phyloP scores from a whole-genome alignment of 2,888 invertebrate species.

The Aricia artaxerxes region DNA sequence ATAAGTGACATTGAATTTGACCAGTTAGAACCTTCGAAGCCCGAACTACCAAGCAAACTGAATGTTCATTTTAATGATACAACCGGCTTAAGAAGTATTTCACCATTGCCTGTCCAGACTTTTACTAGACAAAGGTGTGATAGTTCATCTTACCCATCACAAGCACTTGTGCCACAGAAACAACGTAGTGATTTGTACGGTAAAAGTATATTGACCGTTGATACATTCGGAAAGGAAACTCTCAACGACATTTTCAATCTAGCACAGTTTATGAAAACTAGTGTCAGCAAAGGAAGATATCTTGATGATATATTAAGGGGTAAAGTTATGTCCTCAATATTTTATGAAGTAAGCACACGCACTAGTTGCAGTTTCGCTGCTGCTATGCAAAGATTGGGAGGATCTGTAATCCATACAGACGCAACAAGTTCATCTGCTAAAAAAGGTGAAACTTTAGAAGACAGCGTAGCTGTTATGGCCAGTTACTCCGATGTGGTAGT shows the following conservation, averaged over 20 bases:
- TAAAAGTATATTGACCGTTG: slow-evolving; percentile 91
- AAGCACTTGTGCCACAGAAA: slow-evolving; percentile 66
- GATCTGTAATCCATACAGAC: slow-evolving; percentile 94
- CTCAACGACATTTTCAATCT: slow-evolving; percentile 96
- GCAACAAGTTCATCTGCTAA: slow-evolving; percentile 94
- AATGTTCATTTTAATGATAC: slow-evolving; percentile 83
- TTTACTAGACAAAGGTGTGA: slow-evolving; percentile 77
- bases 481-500: slow-evolving; percentile 97
- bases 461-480: slow-evolving; percentile 92
- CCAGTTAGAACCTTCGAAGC: slow-evolving; percentile 56
- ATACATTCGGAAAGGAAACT: slow-evolving; percentile 92
- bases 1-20: slow-evolving; percentile 68
- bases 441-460: slow-evolving; percentile 97
- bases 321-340: slow-evolving; percentile 96
- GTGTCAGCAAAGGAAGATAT: slow-evolving; percentile 90
- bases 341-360: slow-evolving; percentile 98
- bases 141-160: slow-evolving; percentile 75
- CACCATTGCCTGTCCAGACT: slow-evolving; percentile 73
- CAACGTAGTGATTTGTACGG: slow-evolving; percentile 79
- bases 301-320: slow-evolving; percentile 93
- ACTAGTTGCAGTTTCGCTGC: slow-evolving; percentile 97
- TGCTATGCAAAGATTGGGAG: slow-evolving; percentile 98
- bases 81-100: slow-evolving; percentile 67
- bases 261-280: slow-evolving; percentile 91
- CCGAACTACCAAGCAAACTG: slow-evolving; percentile 61